Evolutionary conservation across 2,888 invertebrate genomes (phyloP).

Genomic region (Agrochola lychnidis): DNA sequence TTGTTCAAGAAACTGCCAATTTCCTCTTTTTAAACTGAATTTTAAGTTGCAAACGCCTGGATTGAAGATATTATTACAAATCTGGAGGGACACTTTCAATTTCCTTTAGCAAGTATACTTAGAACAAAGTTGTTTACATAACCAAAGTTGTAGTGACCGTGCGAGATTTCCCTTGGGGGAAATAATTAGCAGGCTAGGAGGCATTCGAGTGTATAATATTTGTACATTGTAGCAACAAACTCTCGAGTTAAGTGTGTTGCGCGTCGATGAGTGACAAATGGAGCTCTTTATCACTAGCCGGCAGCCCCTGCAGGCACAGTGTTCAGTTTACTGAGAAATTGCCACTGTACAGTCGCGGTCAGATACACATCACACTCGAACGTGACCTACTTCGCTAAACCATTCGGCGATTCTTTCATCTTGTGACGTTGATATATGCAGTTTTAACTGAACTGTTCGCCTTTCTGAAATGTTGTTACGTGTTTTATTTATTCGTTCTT

Average conservation of each 20-base stretch:
- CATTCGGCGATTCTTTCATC: slow-evolving; percentile 46
- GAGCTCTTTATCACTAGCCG: slow-evolving; percentile 46
- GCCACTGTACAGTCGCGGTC: slow-evolving; percentile 45
- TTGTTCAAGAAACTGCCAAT: slow-evolving; percentile 16
- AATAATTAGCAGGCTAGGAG: slow-evolving; percentile 21
- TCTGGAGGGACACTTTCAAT: slow-evolving; percentile 30
- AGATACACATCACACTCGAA: slow-evolving; percentile 37
- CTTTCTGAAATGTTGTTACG: slow-evolving; percentile 14
- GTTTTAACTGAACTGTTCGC: slow-evolving; percentile 46
- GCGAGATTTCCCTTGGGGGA: slow-evolving; percentile 20
- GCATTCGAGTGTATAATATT: slow-evolving; percentile 17
- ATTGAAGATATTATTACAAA: slow-evolving; percentile 27
- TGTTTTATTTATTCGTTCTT: background rate
- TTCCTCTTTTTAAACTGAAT: slow-evolving; percentile 28
- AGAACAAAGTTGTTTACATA: slow-evolving; percentile 22
- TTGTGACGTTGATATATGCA: slow-evolving; percentile 62
- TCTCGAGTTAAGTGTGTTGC: slow-evolving; percentile 21
- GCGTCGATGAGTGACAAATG: slow-evolving; percentile 40
- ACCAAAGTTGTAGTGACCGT: slow-evolving; percentile 25
- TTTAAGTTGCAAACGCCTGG: slow-evolving; percentile 5
- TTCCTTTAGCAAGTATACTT: slow-evolving; percentile 26
- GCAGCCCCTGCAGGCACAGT: slow-evolving; percentile 21
- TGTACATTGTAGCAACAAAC: slow-evolving; percentile 11
- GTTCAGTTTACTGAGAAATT: slow-evolving; percentile 55
- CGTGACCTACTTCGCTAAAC: slow-evolving; percentile 46